phyloP scores from a whole-genome alignment of 2,888 invertebrate species.

The Pyralis farinalis region DNA sequence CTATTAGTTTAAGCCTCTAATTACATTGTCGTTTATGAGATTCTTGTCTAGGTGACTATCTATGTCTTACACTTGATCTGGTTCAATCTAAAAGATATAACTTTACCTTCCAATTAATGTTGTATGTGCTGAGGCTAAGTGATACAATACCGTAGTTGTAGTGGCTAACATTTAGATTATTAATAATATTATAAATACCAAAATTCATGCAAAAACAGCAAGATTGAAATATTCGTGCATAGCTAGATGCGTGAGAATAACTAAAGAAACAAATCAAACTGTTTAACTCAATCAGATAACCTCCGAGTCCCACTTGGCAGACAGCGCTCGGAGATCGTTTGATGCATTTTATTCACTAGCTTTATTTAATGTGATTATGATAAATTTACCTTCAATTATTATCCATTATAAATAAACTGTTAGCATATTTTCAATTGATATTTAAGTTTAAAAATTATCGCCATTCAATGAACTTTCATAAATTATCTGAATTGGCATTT shows the following conservation, averaged over 20 bases:
- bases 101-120: slow-evolving; percentile 69
- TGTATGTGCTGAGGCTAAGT: slow-evolving; percentile 77
- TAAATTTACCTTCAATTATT: slow-evolving; percentile 62
- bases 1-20: slow-evolving; percentile 49
- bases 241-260: slow-evolving; percentile 79
- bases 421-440: slow-evolving; percentile 64
- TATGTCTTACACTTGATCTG: slow-evolving; percentile 73
- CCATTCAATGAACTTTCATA: slow-evolving; percentile 64
- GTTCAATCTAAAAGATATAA: slow-evolving; percentile 48
- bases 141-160: slow-evolving; percentile 60
- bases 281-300: slow-evolving; percentile 50
- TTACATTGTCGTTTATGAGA: slow-evolving; percentile 24
- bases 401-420: slow-evolving; percentile 69
- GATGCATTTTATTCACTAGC: slow-evolving; percentile 52
- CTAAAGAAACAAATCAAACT: slow-evolving; percentile 57
- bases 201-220: slow-evolving; percentile 74
- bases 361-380: slow-evolving; percentile 65
- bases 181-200: slow-evolving; percentile 55
- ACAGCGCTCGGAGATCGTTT: slow-evolving; percentile 43
- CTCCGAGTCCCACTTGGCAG: slow-evolving; percentile 47
- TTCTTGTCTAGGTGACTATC: slow-evolving; percentile 27
- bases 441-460: slow-evolving; percentile 53
- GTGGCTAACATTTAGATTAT: slow-evolving; percentile 70
- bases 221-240: slow-evolving; percentile 75
- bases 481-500: slow-evolving; percentile 72